Conservation (phyloP, 2,797 vertebrate genomes). For the Falco cherrug region DNA sequence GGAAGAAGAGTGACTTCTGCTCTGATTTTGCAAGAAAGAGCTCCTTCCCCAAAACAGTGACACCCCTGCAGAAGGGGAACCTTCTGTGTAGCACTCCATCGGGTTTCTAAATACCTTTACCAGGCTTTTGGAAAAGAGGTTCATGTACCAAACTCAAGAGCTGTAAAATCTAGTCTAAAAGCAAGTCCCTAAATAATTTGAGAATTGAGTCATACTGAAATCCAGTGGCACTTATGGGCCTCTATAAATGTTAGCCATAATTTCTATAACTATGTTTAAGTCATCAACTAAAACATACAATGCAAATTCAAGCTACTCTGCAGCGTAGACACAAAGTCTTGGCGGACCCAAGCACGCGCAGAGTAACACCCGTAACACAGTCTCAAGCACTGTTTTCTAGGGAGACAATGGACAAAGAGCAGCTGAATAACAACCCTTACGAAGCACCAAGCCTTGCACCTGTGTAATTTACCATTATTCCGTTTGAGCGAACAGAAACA, state of each 20-base stretch:
- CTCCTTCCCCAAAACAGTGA: not conserved
- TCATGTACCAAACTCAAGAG: not conserved
- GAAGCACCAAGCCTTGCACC: not conserved
- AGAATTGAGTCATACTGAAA: not conserved
- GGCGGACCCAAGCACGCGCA: fast-evolving
- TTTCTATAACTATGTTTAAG: fast-evolving
- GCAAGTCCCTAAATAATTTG: not conserved
- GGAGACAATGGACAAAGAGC: not conserved
- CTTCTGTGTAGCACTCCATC: not conserved
- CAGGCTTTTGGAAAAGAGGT: not conserved
- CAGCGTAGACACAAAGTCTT: fast-evolving
- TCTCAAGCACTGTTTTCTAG: not conserved
- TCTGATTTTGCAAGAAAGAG: not conserved
- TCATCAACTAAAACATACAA: fast-evolving
- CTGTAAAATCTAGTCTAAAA: not conserved
- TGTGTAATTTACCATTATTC: not conserved
- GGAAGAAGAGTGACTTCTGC: not conserved
- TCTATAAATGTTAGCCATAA: fast-evolving
- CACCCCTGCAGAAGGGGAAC: fast-evolving
- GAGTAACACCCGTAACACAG: not conserved
- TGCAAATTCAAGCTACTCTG: not conserved
- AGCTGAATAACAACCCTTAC: not conserved
- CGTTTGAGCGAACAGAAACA: not conserved
- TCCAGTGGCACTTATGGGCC: fast-evolving
- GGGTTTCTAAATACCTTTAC: not conserved